Evolutionary conservation across 1,140 invertebrate genomes (phyloP), one percentile per base, ranked within the genome.

Genomic region (Geopemphigus sp.): DNA sequence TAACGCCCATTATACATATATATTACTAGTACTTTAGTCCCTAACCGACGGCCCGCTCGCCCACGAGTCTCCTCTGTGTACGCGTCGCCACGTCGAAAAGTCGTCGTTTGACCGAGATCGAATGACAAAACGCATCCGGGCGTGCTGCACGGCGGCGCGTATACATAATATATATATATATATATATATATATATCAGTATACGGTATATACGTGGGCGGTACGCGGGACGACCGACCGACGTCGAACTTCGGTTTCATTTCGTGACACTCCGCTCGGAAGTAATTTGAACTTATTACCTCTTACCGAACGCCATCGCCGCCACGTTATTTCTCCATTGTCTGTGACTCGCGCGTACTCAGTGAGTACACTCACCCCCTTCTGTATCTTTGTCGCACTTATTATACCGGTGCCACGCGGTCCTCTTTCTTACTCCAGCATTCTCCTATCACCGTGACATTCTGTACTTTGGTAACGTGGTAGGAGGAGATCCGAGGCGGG

Each of bases 201-300:
- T n/a, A n/a, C n/a, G n/a, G n/a, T n/a, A n/a, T n/a, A n/a, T n/a
- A n/a, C n/a, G n/a, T n/a, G n/a, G n/a, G 29, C 0, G 17, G 5
- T 45, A 14, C 32, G 8, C 15, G 39, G 66, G 66, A 53, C 8
- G 45, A 47, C 45, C 26, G 1, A 39, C 32, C 73, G 74, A 78
- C 74, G 74, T 63, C 57, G 54, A 78, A 78, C 74, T 78, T 63
- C 39, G 74, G 74, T 78, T 78, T 78, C 57, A 29, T 78, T 78
- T 78, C 57, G 74, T 78, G 74, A 78, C 57, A 78, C 74, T 63
- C 74, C 57, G 57, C 57, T 63, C 57, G 74, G 74, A 78, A 78
- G 74, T 78, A 78, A 78, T 78, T 78, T 47, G 74, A 78, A 78
- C 74, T 78, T 78, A 78, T 78, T 78, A 78, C 74, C 74, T 78